Base-by-base conservation (phyloP, 1,140 invertebrate genomes). In the Aphidius ervi region DNA sequence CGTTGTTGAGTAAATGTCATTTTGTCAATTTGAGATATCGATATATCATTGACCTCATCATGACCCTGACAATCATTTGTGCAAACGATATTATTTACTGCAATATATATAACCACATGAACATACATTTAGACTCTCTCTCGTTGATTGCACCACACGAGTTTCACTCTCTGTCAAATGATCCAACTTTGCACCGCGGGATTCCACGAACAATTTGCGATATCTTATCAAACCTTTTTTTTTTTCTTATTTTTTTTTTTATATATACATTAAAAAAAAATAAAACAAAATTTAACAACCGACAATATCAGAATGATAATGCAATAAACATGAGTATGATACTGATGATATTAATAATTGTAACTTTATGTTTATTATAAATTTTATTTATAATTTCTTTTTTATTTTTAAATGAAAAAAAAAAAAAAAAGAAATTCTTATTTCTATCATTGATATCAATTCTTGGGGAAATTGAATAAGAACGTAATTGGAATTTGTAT, bases 11-110 rank as follows among this genome's bases (percentile, higher is more conserved):
- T 31, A 53, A 41, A 59, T 49, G 58, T 59, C 23, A 23, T 20
- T 31, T 31, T 59, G 58, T 59, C 58, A 49, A 59, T 59, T 40
- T 49, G 49, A 59, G 58, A 59, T 59, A 59, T 59, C 58, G 58
- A 59, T 59, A 59, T 40, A 42, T 39, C 46, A n/a, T 43, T 49
- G 49, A 59, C 58, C 58, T 59, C 23, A 53, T 40, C 8, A 45
- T 42, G 54, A 59, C 58, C 58, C 50, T 37, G 9, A 37, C 45
- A 45, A 47, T 46, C 23, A 39, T 10, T 4, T 46, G n/a, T 46
- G 16, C 8, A n/a, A 56, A 46, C 2, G 46, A 49, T 23, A 49
- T 9, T 37, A 31, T 31, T 31, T 31, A 31, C 23, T 31, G 23
- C 23, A 31, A 31, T 31, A 31, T 31, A 31, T 31, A 31, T 31